Percentiles rank a stretch among this genome's conserved stretches.
Conservation (phyloP, 1,140 invertebrate genomes). For the Drosophila watanabei region DNA sequence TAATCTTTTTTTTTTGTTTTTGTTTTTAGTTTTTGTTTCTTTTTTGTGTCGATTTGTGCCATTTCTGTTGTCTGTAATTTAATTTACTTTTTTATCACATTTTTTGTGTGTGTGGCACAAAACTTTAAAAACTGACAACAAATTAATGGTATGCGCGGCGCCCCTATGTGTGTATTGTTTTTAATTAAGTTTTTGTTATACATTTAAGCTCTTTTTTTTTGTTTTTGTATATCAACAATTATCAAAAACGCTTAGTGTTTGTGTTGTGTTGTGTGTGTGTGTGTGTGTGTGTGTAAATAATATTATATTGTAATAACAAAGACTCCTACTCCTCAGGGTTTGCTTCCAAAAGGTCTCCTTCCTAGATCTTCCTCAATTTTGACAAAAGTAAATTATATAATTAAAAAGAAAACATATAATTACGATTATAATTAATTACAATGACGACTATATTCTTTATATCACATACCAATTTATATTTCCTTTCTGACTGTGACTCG, state of each 20-base stretch:
- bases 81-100: slow-evolving; percentile 43
- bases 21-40: slow-evolving; percentile 63
- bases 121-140: slow-evolving; percentile 44
- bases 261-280: slow-evolving; percentile 36
- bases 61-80: slow-evolving; percentile 46
- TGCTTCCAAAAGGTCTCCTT: slow-evolving; percentile 9
- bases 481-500: slow-evolving; percentile 76
- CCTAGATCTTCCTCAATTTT: slow-evolving; percentile 59
- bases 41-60: slow-evolving; percentile 55
- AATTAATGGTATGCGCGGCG: slow-evolving; percentile 44
- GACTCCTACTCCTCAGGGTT: slow-evolving; percentile 37
- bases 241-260: slow-evolving; percentile 50
- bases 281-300: slow-evolving; percentile 32
- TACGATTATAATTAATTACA: slow-evolving; percentile 77
- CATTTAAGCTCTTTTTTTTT: slow-evolving; percentile 49
- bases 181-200: slow-evolving; percentile 51
- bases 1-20: slow-evolving; percentile 25
- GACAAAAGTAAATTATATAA: slow-evolving; percentile 67
- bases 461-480: slow-evolving; percentile 83
- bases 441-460: slow-evolving; percentile 85
- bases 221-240: slow-evolving; percentile 42
- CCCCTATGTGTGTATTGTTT: slow-evolving; percentile 45
- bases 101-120: slow-evolving; percentile 46
- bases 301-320: slow-evolving; percentile 61
- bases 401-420: slow-evolving; percentile 58